Base-by-base conservation (phyloP, 1,140 invertebrate genomes). In the Ladona fulva region DNA sequence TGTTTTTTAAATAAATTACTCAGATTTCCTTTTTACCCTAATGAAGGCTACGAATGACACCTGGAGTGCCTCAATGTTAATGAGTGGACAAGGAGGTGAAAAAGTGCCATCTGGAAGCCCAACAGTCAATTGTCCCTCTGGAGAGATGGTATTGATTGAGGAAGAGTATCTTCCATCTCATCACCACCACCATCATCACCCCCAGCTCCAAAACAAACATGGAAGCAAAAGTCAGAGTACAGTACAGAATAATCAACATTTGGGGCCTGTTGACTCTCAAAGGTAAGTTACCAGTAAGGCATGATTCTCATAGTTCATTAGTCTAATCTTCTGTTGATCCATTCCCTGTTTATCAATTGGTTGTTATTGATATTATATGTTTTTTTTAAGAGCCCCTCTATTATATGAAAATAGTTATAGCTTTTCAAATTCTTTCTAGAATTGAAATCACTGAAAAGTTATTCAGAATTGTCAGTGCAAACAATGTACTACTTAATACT, bases 61-160 rank as follows among this genome's bases (percentile, higher is more conserved):
- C 6, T 87, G 87, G 87, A 87, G 84, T 80, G 82, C 82, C 37
- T 86, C 85, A 75, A 84, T 88, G 82, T 79, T 87, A 76, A 81
- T 84, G 14, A 83, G 83, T 77, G 83, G 83, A 77, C 83, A 81
- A 42, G 81, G 81, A 25, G 81, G 82, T 66, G 80, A 77, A 24
- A 29, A 80, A 42, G 59, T 75, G 75, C 74, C 74, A 42, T 25
- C 77, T 16, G 52, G 52, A 22, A 86, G 84, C 75, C 87, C 87
- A 7, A 88, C 87, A 25, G 84, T 89, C n/a, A 88, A 88, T 82
- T 81, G 86, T 78, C 83, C 83, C n/a, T 84, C 85, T 44, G 84
- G 84, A n/a, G 88, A 90, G 81, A 86, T 89, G 44, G 86, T 91
- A 78, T 85, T 94, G 25, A 92, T 94, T 77, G 92, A 94, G 86